Evolutionary conservation across 2,113 vertebrate genomes (phyloP), one percentile per base, ranked within the genome.

Genomic region (Atherinomorus stipes): DNA sequence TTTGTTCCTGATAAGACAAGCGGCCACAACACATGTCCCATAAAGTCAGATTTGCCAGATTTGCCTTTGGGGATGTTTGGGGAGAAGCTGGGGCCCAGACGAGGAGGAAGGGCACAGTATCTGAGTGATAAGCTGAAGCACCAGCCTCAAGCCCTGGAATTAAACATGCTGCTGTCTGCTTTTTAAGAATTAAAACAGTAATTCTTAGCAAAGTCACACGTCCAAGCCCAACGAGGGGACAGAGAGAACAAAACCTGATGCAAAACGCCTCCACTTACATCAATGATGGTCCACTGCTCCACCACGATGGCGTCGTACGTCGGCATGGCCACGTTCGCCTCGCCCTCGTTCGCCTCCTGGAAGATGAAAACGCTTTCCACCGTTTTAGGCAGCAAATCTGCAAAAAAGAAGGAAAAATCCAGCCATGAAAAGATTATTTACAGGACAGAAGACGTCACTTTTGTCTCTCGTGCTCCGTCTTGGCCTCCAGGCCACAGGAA

Each of bases 321-420:
- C 42, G 93, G 90, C 28, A 90, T 88, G 8, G 71, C 13, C 38
- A 68, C 63, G 80, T 90, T 95, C 23, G 74, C 83, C 76, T 98
- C 96, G 54, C 93, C 93, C 74, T 95, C 93, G 49, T 92, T 89
- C 52, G 91, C 92, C 80, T 98, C 97, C 93, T 99, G 97, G 87
- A 99, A 99, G 89, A 99, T 94, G 89, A 99, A 99, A 62, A 99
- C 91, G 42, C 97, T 96, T 85, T 98, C 97, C 92, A 95, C 95
- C 5, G 93, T 91, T 76, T 93, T 94, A 0, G 93, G 93, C 57
- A 93, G 92, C 78, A 94, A 90, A 94, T 98, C 98, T 99, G 93
- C 51, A 63, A 34, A 34, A 8, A 34, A 34, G 67, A 79, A 67
- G 63, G n/a, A 11, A 6, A 64, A 60, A 44, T 4, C 22, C 40